Percentiles rank a stretch among this genome's conserved stretches.
Evolutionary conservation across 64 coral and sea anemone species (phyloP).

Genomic region (Dendrophyllia cribrosa): DNA sequence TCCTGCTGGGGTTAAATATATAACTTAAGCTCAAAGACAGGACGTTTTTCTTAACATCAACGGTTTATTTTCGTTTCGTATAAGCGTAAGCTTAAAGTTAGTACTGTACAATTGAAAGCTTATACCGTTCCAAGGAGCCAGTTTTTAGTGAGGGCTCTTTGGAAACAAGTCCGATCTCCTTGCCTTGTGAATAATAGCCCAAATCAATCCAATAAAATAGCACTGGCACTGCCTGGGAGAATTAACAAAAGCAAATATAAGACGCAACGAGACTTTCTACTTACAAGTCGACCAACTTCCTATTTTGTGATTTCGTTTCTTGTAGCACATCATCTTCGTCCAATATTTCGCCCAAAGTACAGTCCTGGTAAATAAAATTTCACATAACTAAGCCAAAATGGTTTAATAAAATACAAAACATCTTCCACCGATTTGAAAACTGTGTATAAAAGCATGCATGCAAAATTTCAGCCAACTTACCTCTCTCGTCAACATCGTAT

Average conservation of each 20-base stretch:
- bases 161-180: not conserved
- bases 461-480: slow-evolving; percentile 47
- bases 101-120: too few species aligned
- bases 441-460: not conserved
- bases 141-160: not conserved
- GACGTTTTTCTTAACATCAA: not conserved
- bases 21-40: not conserved
- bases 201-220: not conserved
- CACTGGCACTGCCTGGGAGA: not conserved
- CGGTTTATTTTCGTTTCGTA: not conserved
- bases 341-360: slow-evolving; percentile 94
- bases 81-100: too few species aligned
- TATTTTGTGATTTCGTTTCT: slow-evolving; percentile 99
- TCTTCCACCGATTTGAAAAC: not conserved
- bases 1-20: not conserved
- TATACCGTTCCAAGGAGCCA: too few species aligned
- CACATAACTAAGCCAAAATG: not conserved
- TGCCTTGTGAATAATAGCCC: not conserved
- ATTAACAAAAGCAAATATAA: not conserved
- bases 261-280: slow-evolving; percentile 26
- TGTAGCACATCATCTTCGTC: slow-evolving; percentile 99
- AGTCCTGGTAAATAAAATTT: slow-evolving; percentile 59
- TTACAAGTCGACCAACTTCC: slow-evolving; percentile 98
- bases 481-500: slow-evolving; percentile 95
- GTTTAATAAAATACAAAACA: not conserved